Evolutionary conservation across 2,113 vertebrate genomes (phyloP).

Genomic region (Xyliphius kryptos): DNA sequence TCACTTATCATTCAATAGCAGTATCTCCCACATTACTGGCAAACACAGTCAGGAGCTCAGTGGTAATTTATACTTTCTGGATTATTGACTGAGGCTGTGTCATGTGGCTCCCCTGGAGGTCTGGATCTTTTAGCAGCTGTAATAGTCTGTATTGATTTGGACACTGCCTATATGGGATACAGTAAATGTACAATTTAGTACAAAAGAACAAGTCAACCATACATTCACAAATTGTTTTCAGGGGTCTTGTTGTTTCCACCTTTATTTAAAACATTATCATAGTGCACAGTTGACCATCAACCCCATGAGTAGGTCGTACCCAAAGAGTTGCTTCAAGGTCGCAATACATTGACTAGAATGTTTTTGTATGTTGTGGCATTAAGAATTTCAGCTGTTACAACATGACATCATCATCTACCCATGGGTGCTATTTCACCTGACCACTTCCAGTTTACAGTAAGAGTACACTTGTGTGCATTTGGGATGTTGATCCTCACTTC

Average conservation of each 20-base stretch:
- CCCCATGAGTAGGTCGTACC: too few species aligned
- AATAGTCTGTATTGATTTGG: slow-evolving; percentile 47
- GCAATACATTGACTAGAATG: too few species aligned
- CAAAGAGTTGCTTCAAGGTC: too few species aligned
- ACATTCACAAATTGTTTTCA: neutral
- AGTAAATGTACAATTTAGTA: slow-evolving; percentile 7
- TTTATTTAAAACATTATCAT: neutral
- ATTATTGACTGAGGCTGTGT: slow-evolving; percentile 51
- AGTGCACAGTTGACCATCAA: too few species aligned
- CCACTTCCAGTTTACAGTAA: too few species aligned
- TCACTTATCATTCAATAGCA: slow-evolving; percentile 6
- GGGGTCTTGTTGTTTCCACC: neutral
- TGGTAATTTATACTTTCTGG: slow-evolving; percentile 47
- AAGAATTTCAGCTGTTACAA: too few species aligned
- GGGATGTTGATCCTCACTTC: too few species aligned
- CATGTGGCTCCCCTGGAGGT: slow-evolving; percentile 39
- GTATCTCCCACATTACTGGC: slow-evolving; percentile 17
- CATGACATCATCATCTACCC: too few species aligned
- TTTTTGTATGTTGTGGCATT: too few species aligned
- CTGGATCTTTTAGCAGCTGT: slow-evolving; percentile 43
- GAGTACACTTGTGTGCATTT: too few species aligned
- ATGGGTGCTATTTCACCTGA: too few species aligned
- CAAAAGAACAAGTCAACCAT: neutral
- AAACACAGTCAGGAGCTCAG: slow-evolving; percentile 26
- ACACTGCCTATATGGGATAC: slow-evolving; percentile 27